A percentile compares a stretch with the other conserved stretches of the same genome.
Evolutionary conservation across 2,797 vertebrate species (phyloP).

Genomic region (Choloepus didactylus): DNA sequence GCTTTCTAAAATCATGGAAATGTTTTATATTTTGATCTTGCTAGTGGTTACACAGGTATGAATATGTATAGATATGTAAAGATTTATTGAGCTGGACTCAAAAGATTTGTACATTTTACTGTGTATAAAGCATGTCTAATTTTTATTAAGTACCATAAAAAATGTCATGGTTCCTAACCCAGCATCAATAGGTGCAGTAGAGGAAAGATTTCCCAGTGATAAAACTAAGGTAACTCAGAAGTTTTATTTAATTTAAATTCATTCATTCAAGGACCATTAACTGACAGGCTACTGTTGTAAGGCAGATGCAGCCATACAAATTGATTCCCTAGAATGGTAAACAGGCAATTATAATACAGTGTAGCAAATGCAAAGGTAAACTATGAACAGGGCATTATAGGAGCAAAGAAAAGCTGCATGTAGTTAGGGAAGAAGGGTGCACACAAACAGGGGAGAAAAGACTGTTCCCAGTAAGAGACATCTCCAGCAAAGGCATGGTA

Average conservation of each 20-base stretch:
- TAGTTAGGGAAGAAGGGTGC: not conserved
- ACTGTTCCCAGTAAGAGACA: too few species aligned
- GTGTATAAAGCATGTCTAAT: not conserved
- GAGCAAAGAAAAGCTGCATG: not conserved
- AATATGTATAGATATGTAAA: not conserved
- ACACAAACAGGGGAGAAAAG: not conserved
- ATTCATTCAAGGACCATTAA: not conserved
- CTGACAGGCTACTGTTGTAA: not conserved
- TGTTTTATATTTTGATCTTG: not conserved
- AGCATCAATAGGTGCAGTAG: not conserved
- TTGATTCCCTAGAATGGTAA: not conserved
- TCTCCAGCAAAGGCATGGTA: not conserved
- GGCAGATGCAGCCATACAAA: accelerated
- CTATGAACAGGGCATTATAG: not conserved
- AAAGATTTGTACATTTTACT: not conserved
- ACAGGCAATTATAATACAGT: not conserved
- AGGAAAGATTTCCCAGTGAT: not conserved
- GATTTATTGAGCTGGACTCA: not conserved
- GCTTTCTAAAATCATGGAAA: not conserved
- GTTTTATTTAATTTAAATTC: not conserved
- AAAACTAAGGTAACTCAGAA: not conserved
- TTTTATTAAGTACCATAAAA: not conserved
- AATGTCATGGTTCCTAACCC: not conserved
- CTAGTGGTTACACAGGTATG: not conserved
- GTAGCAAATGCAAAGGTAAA: not conserved